These are phyloP conservation scores for Heliconius melpomene DNA, from an alignment of 1,140 invertebrate species.

Conservation along the genomic window DNA sequence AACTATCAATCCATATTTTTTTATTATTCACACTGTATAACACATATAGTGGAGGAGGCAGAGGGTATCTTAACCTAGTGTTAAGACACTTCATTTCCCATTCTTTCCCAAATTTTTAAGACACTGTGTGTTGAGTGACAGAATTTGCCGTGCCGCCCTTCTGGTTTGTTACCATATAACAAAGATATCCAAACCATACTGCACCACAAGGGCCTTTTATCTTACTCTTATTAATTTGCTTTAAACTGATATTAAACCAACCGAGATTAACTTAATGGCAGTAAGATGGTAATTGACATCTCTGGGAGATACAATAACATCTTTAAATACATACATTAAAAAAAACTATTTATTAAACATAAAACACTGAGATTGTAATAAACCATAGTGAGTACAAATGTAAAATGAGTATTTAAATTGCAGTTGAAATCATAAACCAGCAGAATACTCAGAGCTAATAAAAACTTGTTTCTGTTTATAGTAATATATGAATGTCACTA, in stretches of 20 bases:
- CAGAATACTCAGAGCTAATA: neutral
- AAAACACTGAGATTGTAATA: neutral
- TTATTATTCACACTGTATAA: neutral
- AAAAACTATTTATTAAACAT: too few species aligned
- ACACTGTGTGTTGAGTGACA: too few species aligned
- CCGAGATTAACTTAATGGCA: neutral
- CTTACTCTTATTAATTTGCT: too few species aligned
- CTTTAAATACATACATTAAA: too few species aligned
- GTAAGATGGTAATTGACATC: neutral
- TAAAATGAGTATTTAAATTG: neutral
- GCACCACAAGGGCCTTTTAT: too few species aligned
- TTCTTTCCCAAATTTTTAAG: too few species aligned
- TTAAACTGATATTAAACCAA: neutral
- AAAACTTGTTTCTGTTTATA: slow-evolving; percentile 11
- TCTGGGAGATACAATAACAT: neutral
- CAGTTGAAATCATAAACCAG: slow-evolving; percentile 3
- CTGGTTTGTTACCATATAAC: too few species aligned
- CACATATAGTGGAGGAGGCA: too few species aligned
- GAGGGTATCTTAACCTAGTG: too few species aligned
- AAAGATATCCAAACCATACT: too few species aligned
- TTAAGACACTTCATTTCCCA: too few species aligned
- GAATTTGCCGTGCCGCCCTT: too few species aligned
- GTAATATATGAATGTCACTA: neutral
- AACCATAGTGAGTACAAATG: neutral
- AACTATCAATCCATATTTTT: neutral